Conservation (phyloP, 53 echinoderm and acorn worm species). For the Arbacia lixula region DNA sequence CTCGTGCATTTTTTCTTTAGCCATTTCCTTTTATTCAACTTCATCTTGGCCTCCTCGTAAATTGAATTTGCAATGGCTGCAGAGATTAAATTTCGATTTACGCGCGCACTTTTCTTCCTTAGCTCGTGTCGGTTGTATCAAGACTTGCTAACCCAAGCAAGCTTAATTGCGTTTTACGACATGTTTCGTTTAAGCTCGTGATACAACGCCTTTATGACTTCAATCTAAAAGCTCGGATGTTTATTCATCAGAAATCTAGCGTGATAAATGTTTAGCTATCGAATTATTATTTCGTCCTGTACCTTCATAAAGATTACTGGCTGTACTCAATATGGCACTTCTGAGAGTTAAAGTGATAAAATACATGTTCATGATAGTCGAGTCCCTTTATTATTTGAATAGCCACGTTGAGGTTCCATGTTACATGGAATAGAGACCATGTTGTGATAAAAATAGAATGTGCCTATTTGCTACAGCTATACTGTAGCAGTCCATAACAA, state of each 20-base stretch:
- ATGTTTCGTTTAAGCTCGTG: constrained; percentile 4
- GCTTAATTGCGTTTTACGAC: constrained; percentile 42
- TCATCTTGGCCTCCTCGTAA: constrained; percentile 17
- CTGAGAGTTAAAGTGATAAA: too few relatives aligned
- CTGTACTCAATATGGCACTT: too few relatives aligned
- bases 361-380: too few relatives aligned
- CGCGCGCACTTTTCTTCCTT: constrained; percentile 3
- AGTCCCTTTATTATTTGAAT: too few relatives aligned
- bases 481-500: too few relatives aligned
- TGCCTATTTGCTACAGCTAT: too few relatives aligned
- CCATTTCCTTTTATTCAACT: not conserved
- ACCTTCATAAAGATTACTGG: too few relatives aligned
- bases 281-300: not conserved
- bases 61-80: constrained; percentile 18
- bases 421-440: too few relatives aligned
- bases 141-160: not conserved
- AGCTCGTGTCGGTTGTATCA: not conserved
- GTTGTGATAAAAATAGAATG: too few relatives aligned
- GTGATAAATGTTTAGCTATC: constrained; percentile 34
- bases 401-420: too few relatives aligned
- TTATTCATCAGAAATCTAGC: constrained; percentile 16
- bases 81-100: constrained; percentile 23
- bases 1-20: not conserved
- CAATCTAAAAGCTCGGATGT: constrained; percentile 3
- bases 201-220: constrained; percentile 10